A percentile compares a stretch with the other conserved stretches of the same genome.
Evolutionary conservation across 2,888 invertebrate species (phyloP).

Genomic region (Erebia ligea): DNA sequence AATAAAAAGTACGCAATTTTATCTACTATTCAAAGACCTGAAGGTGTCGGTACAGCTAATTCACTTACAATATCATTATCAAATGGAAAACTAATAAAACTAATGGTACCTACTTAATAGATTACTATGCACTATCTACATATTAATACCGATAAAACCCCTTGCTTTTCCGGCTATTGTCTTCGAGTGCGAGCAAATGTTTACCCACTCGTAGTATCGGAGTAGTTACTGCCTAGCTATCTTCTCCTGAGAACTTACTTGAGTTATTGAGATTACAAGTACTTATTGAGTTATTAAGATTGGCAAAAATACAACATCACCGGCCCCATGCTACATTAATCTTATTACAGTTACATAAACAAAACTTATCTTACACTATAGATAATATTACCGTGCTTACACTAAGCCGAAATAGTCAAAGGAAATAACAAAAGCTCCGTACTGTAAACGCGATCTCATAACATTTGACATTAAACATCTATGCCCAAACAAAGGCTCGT

Average conservation of each 20-base stretch:
- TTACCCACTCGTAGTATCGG: slow-evolving; percentile 27
- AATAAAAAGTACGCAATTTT: too few relatives aligned
- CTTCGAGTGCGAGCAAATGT: slow-evolving; percentile 29
- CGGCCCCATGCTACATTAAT: too few relatives aligned
- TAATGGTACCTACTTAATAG: neutral
- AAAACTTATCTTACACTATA: too few relatives aligned
- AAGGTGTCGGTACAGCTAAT: neutral
- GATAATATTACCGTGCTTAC: too few relatives aligned
- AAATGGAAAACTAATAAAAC: slow-evolving; percentile 1
- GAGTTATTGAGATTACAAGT: slow-evolving; percentile 13
- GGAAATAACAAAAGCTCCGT: too few relatives aligned
- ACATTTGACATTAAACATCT: too few relatives aligned
- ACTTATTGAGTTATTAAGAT: neutral
- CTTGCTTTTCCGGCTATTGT: slow-evolving; percentile 37
- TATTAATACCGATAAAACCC: neutral
- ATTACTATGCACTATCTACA: neutral
- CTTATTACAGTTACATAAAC: too few relatives aligned
- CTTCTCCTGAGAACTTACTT: slow-evolving; percentile 21
- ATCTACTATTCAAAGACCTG: too few relatives aligned
- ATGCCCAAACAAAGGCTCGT: too few relatives aligned
- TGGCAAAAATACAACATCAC: neutral
- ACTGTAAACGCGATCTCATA: too few relatives aligned
- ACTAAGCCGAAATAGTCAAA: too few relatives aligned
- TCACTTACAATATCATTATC: neutral
- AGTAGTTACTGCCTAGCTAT: slow-evolving; percentile 28